These are phyloP conservation scores for Bradypodion ventrale DNA, from an alignment of 2,797 vertebrate genomes.

Conservation along the genomic window DNA sequence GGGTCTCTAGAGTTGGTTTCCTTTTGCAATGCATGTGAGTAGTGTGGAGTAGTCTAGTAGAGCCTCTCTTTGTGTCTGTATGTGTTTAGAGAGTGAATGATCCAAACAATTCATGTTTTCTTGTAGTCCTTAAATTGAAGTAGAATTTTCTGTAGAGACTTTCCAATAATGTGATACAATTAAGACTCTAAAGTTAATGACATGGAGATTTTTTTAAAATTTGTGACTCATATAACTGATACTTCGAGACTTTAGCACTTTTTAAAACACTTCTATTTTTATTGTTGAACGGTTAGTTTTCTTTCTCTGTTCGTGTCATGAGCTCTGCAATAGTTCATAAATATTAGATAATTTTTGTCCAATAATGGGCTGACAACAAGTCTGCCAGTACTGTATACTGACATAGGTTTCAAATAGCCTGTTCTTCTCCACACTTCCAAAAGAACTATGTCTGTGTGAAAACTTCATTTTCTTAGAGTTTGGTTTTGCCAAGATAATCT, in stretches of 20 bases:
- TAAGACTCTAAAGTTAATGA: neutral
- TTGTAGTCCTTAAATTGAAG: no score
- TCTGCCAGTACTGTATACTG: neutral
- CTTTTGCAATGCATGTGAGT: neutral
- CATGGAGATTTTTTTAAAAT: slow-evolving; percentile 28
- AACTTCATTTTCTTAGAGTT: no score
- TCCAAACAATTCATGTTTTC: neutral
- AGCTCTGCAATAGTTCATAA: no score
- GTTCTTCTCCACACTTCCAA: neutral
- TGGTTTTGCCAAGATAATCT: no score
- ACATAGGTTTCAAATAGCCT: neutral
- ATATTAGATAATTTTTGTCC: no score
- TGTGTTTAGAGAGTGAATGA: neutral
- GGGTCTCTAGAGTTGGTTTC: neutral
- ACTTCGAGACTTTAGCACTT: neutral
- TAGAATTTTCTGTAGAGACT: neutral
- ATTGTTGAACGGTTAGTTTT: slow-evolving; percentile 29
- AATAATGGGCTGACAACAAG: no score
- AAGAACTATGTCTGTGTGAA: neutral
- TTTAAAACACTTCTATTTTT: slow-evolving; percentile 52
- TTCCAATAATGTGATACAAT: neutral
- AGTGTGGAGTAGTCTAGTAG: neutral
- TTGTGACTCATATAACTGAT: slow-evolving; percentile 19
- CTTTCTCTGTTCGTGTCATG: no score
- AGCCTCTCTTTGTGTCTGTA: no score